Conservation (phyloP, 2,113 vertebrate genomes). For the Dasyprocta punctata region DNA sequence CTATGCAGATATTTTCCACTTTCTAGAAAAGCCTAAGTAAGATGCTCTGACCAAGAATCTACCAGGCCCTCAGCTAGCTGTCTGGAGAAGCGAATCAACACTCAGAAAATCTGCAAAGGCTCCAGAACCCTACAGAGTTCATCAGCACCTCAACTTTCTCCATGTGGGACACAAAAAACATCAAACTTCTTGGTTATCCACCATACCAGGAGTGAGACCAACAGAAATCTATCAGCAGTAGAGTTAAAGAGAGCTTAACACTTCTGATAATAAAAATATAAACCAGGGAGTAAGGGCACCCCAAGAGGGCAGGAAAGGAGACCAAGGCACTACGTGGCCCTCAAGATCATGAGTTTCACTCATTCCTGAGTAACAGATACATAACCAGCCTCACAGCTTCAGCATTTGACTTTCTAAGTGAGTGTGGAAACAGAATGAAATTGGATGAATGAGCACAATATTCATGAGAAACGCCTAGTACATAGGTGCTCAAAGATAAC, state of each 20-base stretch:
- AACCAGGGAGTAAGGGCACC: neutral
- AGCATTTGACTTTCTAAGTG: neutral
- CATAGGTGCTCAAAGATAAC: neutral
- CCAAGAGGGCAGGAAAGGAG: neutral
- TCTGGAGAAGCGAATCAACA: neutral
- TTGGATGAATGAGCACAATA: neutral
- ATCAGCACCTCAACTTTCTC: neutral
- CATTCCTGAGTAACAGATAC: neutral
- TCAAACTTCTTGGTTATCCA: neutral
- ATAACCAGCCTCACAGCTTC: neutral
- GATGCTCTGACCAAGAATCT: neutral
- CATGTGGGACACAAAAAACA: neutral
- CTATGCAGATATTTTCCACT: neutral
- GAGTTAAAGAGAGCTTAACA: neutral
- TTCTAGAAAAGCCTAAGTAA: neutral
- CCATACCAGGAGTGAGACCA: neutral
- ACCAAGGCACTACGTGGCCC: neutral
- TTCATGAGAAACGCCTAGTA: neutral
- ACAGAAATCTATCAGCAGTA: neutral
- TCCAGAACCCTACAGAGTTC: neutral
- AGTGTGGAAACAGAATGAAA: neutral
- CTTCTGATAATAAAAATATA: neutral
- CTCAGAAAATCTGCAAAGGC: neutral
- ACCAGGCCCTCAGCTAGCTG: neutral
- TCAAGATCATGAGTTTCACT: neutral